Evolutionary conservation across 2,113 vertebrate species (phyloP).

Genomic region (Callaeas wilsoni): DNA sequence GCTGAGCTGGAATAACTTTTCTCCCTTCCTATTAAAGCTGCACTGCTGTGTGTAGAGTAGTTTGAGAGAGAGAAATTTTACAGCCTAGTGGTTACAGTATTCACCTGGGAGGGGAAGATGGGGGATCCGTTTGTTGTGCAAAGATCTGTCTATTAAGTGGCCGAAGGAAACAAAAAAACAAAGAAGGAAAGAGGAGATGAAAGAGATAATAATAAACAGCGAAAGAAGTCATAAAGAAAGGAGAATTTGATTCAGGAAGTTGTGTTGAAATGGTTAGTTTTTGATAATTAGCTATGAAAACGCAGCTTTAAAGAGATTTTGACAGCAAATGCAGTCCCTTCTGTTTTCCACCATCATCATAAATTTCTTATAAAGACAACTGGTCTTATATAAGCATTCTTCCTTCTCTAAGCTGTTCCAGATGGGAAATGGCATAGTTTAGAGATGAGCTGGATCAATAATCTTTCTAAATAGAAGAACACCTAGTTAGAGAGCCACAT

Average conservation of each 20-base stretch:
- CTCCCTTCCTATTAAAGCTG: neutral
- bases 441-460: neutral
- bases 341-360: neutral
- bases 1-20: neutral
- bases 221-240: neutral
- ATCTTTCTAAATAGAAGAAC: neutral
- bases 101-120: neutral
- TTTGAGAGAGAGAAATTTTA: neutral
- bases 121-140: neutral
- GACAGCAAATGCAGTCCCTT: neutral
- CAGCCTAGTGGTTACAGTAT: neutral
- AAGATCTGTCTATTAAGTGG: neutral
- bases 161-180: neutral
- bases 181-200: neutral
- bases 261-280: neutral
- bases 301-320: neutral
- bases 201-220: neutral
- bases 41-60: neutral
- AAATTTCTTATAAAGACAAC: slow-evolving; percentile 6
- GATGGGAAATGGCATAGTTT: neutral
- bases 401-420: neutral
- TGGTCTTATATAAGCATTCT: neutral
- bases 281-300: neutral
- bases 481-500: neutral
- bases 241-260: neutral